Evolutionary conservation across 2,113 vertebrate species (phyloP).

Genomic region (Dendrocopos noguchii): DNA sequence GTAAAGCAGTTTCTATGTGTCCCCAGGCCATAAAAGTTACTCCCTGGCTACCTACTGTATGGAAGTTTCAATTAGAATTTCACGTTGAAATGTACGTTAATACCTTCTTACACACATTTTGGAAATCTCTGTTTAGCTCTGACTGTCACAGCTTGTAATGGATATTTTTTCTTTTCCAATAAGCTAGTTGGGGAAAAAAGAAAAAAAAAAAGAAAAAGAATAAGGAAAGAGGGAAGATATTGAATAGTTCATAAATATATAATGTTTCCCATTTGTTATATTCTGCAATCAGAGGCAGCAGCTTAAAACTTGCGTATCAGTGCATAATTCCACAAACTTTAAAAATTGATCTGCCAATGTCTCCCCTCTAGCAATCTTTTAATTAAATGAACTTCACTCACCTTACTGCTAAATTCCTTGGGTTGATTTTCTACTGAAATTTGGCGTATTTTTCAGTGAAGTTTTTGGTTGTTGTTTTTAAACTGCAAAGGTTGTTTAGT

Average conservation of each 20-base stretch:
- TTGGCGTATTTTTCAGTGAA: slow-evolving; percentile 35
- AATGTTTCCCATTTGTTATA: slow-evolving; percentile 67
- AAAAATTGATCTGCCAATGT: slow-evolving; percentile 72
- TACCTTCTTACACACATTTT: slow-evolving; percentile 51
- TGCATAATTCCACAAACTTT: slow-evolving; percentile 69
- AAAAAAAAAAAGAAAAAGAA: neutral
- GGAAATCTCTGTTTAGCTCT: slow-evolving; percentile 38
- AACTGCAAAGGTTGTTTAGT: slow-evolving; percentile 46
- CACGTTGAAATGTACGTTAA: slow-evolving; percentile 39
- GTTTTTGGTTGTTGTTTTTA: slow-evolving; percentile 11
- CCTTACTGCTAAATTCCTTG: slow-evolving; percentile 55
- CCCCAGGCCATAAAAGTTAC: slow-evolving; percentile 37
- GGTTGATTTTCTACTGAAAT: slow-evolving; percentile 48
- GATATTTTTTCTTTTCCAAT: slow-evolving; percentile 35
- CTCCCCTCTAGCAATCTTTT: slow-evolving; percentile 69
- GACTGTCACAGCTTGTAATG: slow-evolving; percentile 19
- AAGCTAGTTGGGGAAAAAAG: slow-evolving; percentile 1
- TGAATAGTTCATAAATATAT: slow-evolving; percentile 68
- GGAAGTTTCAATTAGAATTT: slow-evolving; percentile 66
- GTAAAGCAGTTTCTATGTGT: slow-evolving; percentile 30
- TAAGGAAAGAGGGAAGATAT: neutral
- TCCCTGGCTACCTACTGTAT: slow-evolving; percentile 9
- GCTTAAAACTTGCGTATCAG: slow-evolving; percentile 61
- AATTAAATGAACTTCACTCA: slow-evolving; percentile 74
- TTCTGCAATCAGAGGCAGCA: slow-evolving; percentile 53